Percentiles rank a stretch among this genome's conserved stretches.
Evolutionary conservation across 2,113 vertebrate genomes (phyloP).

Genomic region (Cavia porcellus): DNA sequence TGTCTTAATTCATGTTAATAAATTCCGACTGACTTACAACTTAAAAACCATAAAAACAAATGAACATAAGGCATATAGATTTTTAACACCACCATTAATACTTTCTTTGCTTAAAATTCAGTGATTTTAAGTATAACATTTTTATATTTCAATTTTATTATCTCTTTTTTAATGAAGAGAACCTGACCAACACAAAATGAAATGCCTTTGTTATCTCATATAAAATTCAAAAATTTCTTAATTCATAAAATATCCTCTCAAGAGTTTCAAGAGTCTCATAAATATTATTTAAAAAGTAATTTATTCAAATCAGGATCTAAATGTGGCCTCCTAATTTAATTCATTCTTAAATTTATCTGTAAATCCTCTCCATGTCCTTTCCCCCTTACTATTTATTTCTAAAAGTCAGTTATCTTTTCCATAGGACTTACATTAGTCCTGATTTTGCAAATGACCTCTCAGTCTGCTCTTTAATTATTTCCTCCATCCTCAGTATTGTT

Average conservation of each 20-base stretch:
- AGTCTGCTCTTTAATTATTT: not conserved
- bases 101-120: conserved; percentile 60
- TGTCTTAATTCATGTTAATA: conserved; percentile 21
- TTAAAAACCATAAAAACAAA: conserved; percentile 46
- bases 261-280: not conserved
- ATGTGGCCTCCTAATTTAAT: not conserved
- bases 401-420: not conserved
- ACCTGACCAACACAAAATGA: not conserved
- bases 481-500: not conserved
- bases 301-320: not conserved
- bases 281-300: not conserved
- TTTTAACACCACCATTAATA: conserved; percentile 24
- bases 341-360: not conserved
- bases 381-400: not conserved
- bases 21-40: not conserved
- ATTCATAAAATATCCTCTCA: not conserved
- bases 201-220: not conserved
- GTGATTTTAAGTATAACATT: not conserved
- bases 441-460: not conserved
- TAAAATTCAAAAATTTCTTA: conserved; percentile 3
- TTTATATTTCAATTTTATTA: not conserved
- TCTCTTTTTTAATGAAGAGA: not conserved
- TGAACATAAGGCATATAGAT: not conserved
- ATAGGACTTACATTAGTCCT: not conserved
- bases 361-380: not conserved